Conservation (phyloP, 2,113 vertebrate genomes). For the Tauraco erythrolophus region DNA sequence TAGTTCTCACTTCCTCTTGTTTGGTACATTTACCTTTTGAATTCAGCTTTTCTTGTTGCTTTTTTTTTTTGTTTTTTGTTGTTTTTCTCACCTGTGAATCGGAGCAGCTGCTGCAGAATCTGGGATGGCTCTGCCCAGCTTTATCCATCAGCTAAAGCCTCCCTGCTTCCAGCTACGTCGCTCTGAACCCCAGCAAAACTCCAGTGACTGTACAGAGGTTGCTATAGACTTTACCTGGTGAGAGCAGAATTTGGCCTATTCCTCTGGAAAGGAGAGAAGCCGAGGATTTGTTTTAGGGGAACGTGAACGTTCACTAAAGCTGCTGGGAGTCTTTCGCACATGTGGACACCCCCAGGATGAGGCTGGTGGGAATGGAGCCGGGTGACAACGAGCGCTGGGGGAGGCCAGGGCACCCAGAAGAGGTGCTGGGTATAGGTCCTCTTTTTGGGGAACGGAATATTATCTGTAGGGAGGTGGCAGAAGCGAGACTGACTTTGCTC, state of each 20-base stretch:
- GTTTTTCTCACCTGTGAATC: neutral
- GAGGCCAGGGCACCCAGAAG: neutral
- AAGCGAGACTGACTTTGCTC: neutral
- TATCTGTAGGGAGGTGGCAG: neutral
- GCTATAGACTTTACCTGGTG: accelerated
- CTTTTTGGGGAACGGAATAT: neutral
- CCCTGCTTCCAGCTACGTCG: neutral
- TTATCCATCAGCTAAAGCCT: neutral
- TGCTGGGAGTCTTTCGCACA: neutral
- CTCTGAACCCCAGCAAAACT: neutral
- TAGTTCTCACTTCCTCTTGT: neutral
- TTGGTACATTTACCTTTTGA: neutral
- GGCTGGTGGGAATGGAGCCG: neutral
- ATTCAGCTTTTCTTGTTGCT: neutral
- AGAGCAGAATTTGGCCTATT: neutral
- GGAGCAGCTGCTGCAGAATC: neutral
- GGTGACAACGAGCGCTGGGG: neutral
- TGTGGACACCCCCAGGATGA: neutral
- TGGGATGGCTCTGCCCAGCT: neutral
- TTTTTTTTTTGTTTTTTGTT: no score
- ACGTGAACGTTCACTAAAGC: neutral
- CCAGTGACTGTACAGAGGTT: neutral
- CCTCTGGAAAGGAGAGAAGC: neutral
- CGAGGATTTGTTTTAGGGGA: neutral
- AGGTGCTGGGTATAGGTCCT: neutral